phyloP scores from a whole-genome alignment of 2,113 vertebrate species.

The Proteles cristata region DNA sequence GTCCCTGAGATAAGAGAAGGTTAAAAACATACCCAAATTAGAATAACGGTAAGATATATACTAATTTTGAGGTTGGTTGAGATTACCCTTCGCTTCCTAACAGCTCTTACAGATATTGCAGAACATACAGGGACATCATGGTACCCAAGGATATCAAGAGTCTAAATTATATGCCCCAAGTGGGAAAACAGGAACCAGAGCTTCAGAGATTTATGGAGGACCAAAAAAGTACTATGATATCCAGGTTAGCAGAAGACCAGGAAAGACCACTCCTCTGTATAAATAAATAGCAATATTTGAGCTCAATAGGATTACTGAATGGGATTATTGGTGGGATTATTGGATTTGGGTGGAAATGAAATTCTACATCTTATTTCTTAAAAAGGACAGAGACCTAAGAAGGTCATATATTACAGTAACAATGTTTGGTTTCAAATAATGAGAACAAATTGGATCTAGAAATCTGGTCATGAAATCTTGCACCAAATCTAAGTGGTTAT shows the following conservation, averaged over 20 bases:
- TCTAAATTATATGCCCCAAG: background rate
- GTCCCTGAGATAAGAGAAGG: background rate
- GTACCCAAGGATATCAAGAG: background rate
- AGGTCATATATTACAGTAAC: background rate
- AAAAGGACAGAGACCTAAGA: background rate
- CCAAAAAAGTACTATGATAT: background rate
- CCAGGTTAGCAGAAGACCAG: background rate
- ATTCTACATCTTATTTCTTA: background rate
- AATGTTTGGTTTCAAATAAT: background rate
- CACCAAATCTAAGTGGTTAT: background rate
- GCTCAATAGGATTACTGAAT: background rate
- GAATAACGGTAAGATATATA: background rate
- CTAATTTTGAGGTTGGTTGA: background rate
- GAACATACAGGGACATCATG: background rate
- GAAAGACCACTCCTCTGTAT: accelerated
- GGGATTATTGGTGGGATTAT: background rate
- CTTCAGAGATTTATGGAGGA: background rate
- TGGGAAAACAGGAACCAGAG: background rate
- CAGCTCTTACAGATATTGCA: background rate
- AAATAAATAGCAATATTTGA: background rate
- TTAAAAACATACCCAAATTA: background rate
- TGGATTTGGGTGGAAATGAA: background rate
- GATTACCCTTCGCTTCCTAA: background rate
- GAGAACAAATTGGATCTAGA: background rate
- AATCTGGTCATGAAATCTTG: background rate